phyloP scores from a whole-genome alignment of 2,113 vertebrate species.

The Dipodomys stephensi region DNA sequence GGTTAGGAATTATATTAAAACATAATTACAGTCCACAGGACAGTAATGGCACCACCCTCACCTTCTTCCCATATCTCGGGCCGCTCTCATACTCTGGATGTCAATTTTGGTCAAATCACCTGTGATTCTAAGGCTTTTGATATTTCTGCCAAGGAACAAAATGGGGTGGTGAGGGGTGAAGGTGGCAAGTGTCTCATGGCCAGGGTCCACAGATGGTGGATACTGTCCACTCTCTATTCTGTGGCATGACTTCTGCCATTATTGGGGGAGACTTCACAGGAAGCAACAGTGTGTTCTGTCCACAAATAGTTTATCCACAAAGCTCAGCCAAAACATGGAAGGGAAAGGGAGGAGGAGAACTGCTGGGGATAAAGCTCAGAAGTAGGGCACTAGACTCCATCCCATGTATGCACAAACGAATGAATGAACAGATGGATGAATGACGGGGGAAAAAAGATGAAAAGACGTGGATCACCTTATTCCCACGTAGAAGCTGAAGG shows the following conservation, averaged over 20 bases:
- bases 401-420: too few species aligned
- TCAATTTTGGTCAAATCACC: background rate
- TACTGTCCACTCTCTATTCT: too few species aligned
- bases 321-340: background rate
- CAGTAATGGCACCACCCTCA: background rate
- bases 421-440: too few species aligned
- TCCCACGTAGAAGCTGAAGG: background rate
- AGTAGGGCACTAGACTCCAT: too few species aligned
- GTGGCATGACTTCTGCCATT: too few species aligned
- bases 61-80: background rate
- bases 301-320: background rate
- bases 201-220: background rate
- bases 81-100: background rate
- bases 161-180: background rate
- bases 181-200: fast-evolving
- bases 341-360: too few species aligned
- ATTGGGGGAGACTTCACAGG: background rate
- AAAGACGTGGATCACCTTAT: background rate
- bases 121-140: background rate
- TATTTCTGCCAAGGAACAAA: background rate
- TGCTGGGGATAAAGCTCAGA: too few species aligned
- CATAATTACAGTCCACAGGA: background rate
- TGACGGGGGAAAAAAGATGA: too few species aligned
- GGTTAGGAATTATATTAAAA: background rate
- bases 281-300: background rate